Evolutionary conservation across 2,888 invertebrate genomes (phyloP).

Genomic region (Sicus ferrugineus): DNA sequence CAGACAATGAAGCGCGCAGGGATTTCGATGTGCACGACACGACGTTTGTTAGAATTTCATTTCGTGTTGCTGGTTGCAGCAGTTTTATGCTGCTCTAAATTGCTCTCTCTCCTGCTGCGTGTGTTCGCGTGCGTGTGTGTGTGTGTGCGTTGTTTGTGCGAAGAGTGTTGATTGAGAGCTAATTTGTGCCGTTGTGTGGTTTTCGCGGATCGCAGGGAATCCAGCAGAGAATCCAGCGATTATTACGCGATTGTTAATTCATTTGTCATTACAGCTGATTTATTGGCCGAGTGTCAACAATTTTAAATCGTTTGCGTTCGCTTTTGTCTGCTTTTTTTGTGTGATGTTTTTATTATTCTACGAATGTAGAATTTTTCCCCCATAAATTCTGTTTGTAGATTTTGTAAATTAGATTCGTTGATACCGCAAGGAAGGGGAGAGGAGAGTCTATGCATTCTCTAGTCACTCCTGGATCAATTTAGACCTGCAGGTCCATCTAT

Average conservation of each 20-base stretch:
- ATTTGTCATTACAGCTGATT: constrained; percentile 9
- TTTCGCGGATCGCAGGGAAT: constrained; percentile 1
- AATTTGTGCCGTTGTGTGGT: constrained; percentile 23
- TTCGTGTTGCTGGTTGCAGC: not conserved
- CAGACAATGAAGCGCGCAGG: not conserved
- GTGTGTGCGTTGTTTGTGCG: not conserved
- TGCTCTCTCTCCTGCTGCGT: not conserved
- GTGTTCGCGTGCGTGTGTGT: not conserved
- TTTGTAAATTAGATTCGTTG: too few relatives aligned
- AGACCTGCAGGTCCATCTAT: too few relatives aligned
- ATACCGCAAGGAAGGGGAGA: too few relatives aligned
- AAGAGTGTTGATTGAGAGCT: constrained; percentile 21
- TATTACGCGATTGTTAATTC: not conserved
- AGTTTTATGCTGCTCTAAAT: not conserved
- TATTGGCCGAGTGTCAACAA: not conserved
- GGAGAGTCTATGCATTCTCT: too few relatives aligned
- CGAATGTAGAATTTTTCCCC: too few relatives aligned
- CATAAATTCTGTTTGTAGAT: too few relatives aligned
- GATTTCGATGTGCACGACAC: not conserved
- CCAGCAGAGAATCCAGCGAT: not conserved
- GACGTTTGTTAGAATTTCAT: not conserved
- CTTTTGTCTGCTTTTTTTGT: not conserved
- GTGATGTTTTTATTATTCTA: too few relatives aligned
- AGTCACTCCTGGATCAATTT: too few relatives aligned
- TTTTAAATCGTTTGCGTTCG: not conserved